Conservation (phyloP, 2,888 invertebrate species). For the Macrostomum cliftonense region DNA sequence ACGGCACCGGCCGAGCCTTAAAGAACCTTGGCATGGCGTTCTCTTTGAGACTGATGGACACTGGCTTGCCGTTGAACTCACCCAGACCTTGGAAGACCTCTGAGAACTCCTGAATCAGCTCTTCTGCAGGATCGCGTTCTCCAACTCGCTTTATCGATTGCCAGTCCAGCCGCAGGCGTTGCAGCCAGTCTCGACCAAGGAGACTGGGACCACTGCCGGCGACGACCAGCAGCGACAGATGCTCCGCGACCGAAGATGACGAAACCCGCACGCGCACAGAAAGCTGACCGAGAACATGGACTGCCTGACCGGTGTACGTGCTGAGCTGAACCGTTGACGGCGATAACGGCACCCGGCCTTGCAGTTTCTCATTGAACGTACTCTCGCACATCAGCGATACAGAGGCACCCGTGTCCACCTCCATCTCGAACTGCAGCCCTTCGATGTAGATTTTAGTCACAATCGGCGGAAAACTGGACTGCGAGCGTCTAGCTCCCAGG, state of each 20-base stretch:
- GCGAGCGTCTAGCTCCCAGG: too few species aligned
- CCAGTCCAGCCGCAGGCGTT: conserved; percentile 2
- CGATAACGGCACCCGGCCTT: too few species aligned
- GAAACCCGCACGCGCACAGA: background rate
- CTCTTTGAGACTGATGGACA: background rate
- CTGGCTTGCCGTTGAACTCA: too few species aligned
- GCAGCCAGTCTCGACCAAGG: conserved; percentile 7
- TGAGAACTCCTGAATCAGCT: background rate
- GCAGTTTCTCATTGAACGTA: too few species aligned
- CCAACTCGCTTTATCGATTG: background rate
- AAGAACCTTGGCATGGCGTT: conserved; percentile 12
- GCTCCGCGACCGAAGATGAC: too few species aligned
- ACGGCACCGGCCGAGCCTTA: conserved; percentile 15
- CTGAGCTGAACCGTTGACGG: background rate
- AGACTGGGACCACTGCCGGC: background rate
- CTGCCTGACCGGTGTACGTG: background rate
- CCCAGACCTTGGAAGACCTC: conserved; percentile 1
- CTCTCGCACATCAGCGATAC: background rate
- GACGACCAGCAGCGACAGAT: background rate
- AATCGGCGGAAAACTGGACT: too few species aligned
- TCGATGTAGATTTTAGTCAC: too few species aligned
- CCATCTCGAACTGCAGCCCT: too few species aligned
- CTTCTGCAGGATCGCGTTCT: background rate
- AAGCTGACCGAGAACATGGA: background rate
- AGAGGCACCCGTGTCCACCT: background rate